These are phyloP conservation scores for Drosophila kanapiae DNA, from an alignment of 1,140 invertebrate genomes.

Conservation along the genomic window DNA sequence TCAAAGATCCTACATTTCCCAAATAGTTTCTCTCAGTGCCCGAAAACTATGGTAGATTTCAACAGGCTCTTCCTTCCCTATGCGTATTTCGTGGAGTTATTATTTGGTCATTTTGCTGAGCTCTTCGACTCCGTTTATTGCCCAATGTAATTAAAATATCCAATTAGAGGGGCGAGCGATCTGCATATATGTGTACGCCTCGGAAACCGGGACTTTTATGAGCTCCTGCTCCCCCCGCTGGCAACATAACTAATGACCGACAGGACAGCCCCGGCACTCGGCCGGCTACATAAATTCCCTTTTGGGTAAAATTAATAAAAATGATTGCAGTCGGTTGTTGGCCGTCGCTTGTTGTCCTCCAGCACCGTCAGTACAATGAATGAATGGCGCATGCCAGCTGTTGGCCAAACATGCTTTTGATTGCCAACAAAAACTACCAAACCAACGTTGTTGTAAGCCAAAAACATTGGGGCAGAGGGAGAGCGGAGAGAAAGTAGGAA, in stretches of 20 bases:
- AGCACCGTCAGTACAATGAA: constrained; percentile 59
- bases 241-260: constrained; percentile 74
- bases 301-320: constrained; percentile 82
- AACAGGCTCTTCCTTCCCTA: constrained; percentile 10
- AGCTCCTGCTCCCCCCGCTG: constrained; percentile 42
- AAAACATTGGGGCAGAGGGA: constrained; percentile 26
- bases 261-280: constrained; percentile 26
- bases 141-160: constrained; percentile 78
- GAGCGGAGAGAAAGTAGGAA: neutral
- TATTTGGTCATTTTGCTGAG: constrained; percentile 66
- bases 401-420: constrained; percentile 81
- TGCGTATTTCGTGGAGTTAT: constrained; percentile 60
- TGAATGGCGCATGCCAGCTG: constrained; percentile 82
- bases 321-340: constrained; percentile 71
- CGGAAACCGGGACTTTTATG: constrained; percentile 49
- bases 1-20: too few species aligned
- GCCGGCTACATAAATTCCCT: constrained; percentile 75
- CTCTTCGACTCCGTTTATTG: constrained; percentile 48
- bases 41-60: neutral
- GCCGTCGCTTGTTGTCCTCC: constrained; percentile 47
- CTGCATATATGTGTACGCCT: constrained; percentile 41
- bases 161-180: constrained; percentile 61
- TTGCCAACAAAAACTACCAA: constrained; percentile 61
- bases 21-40: constrained; percentile 21
- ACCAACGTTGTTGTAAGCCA: constrained; percentile 46